Conservation (phyloP, 2,113 vertebrate genomes). For the Sebastes schlegelii region DNA sequence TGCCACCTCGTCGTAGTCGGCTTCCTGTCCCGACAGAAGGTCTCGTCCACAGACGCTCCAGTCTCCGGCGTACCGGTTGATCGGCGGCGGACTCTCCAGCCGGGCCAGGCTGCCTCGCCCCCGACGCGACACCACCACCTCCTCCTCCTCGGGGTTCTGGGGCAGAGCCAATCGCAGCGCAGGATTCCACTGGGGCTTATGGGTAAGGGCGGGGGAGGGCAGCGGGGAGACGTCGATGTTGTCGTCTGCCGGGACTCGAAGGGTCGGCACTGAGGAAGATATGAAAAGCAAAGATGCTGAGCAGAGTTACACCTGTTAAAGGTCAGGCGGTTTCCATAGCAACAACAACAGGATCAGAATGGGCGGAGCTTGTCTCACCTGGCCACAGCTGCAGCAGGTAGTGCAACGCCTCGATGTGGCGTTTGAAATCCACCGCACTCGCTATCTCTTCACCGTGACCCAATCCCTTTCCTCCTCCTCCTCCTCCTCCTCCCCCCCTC, state of each 20-base stretch:
- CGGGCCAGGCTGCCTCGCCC: conserved; percentile 79
- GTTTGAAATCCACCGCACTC: conserved; percentile 90
- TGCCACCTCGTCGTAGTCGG: conserved; percentile 86
- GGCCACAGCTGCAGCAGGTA: conserved; percentile 92
- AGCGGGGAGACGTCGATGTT: neutral
- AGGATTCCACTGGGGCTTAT: conserved; percentile 45
- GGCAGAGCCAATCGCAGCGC: conserved; percentile 73
- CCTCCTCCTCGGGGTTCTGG: conserved; percentile 48
- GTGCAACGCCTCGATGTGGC: conserved; percentile 90
- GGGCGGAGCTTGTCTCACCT: conserved; percentile 77
- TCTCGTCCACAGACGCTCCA: conserved; percentile 90
- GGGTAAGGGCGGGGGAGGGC: conserved; percentile 17
- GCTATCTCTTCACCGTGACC: conserved; percentile 76
- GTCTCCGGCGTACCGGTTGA: conserved; percentile 93
- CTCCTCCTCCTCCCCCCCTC: conserved; percentile 13
- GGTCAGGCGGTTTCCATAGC: neutral
- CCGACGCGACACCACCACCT: conserved; percentile 85
- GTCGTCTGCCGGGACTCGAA: conserved; percentile 23
- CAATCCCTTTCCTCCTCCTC: conserved; percentile 37
- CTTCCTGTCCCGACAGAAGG: conserved; percentile 77
- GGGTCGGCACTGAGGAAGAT: conserved; percentile 78
- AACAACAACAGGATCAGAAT: neutral
- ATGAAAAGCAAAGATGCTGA: neutral
- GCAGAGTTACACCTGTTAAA: neutral
- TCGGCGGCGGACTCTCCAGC: conserved; percentile 87